Conservation (phyloP, 2,797 vertebrate species). For the Chrosomus eos region DNA sequence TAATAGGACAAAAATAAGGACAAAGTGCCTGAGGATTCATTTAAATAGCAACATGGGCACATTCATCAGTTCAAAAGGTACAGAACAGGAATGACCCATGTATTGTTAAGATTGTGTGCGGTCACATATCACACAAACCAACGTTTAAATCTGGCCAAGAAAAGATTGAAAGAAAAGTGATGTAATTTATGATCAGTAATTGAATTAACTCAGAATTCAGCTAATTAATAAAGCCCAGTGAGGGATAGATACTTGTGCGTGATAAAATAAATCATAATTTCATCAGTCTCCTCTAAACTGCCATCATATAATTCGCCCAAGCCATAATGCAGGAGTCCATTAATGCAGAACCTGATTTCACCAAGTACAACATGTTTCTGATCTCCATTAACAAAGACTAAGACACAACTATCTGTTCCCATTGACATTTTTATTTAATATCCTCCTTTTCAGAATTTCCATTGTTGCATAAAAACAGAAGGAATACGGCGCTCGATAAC, state of each 20-base stretch:
- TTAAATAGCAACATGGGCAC: background rate
- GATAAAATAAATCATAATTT: background rate
- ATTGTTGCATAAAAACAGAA: slow-evolving; percentile 74
- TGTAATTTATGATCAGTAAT: background rate
- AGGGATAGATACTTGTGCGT: background rate
- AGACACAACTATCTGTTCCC: slow-evolving; percentile 63
- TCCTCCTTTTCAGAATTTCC: slow-evolving; percentile 55
- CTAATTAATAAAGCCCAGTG: background rate
- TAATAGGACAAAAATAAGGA: background rate
- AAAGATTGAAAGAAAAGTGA: background rate
- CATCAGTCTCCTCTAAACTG: background rate
- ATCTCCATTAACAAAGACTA: background rate
- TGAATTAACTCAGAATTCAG: background rate
- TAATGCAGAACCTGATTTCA: no score
- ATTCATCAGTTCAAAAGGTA: background rate
- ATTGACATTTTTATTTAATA: slow-evolving; percentile 74
- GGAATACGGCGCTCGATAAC: slow-evolving; percentile 65
- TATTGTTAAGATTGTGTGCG: background rate
- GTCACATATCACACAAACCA: background rate
- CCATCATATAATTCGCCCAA: background rate
- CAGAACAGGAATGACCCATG: background rate
- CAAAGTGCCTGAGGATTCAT: background rate
- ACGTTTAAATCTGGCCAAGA: background rate
- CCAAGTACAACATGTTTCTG: background rate
- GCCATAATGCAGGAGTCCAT: background rate